Base-by-base conservation (phyloP, 2,888 invertebrate genomes). In the Sinhomidia bicolor region DNA sequence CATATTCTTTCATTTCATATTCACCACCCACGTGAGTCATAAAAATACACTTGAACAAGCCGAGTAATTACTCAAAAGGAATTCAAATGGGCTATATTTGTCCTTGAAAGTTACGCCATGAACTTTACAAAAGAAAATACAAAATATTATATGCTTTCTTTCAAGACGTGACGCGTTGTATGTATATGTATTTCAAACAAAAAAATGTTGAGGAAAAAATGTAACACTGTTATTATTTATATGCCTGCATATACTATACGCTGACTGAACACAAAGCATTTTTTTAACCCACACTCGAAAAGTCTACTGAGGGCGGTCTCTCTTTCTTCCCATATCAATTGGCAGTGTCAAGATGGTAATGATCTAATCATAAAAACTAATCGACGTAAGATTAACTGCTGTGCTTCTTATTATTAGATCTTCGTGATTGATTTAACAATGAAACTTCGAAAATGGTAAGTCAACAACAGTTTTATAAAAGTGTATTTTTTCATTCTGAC, bases 351-450 rank as follows among this genome's bases (percentile, higher is more conserved):
- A 41, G 41, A 44, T 23, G 71, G 20, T 44, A 71, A 36, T 36
- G 65, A 65, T 65, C 32, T 62, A 54, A 60, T 60, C 54, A 54
- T 9, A 23, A 60, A 71, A 65, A 17, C 44, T 71, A 44, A 71
- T 71, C 71, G 36, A 4, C n/a, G 44, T 41, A 44, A 36, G 71
- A 41, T 44, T 41, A 71, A 23, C 12, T 36, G 17, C 65, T 9
- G 36, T 7, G n/a, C 14, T 0, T 65, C 29, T 4, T 68, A 1
- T 14, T 12, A 36, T 71, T 41, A 20, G 12, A 41, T 12, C n/a
- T 68, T 17, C 10, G 20, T 81, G 68, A 81, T 81, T 81, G 81
- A 81, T 81, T 81, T 65, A 65, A 44, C 80, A 80, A 44, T 62
- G 80, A 80, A 62, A 62, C 36, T 20, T 20, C 32, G n/a, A 65